phyloP scores from a whole-genome alignment of 2,113 vertebrate species.

The Macroglossus sobrinus region DNA sequence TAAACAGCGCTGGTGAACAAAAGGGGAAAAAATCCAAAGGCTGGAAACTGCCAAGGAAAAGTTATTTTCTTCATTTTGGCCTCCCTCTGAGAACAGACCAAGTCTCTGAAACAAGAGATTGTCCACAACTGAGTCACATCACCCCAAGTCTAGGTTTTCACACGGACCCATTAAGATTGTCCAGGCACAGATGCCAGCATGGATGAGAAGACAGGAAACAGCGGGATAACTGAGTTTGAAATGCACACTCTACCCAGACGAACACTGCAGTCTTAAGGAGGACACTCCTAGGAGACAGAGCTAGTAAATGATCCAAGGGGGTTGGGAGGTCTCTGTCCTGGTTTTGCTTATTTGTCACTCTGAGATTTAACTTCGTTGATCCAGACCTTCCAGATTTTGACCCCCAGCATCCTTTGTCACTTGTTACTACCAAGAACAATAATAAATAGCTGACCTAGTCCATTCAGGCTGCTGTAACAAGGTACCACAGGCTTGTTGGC shows the following conservation, averaged over 20 bases:
- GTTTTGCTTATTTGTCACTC: background rate
- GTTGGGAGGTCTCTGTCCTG: background rate
- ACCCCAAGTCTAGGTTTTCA: constrained; percentile 46
- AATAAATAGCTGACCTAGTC: background rate
- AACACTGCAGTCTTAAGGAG: background rate
- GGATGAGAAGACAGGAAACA: background rate
- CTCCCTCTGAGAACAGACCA: constrained; percentile 61
- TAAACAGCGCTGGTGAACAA: constrained; percentile 66
- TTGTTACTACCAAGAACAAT: background rate
- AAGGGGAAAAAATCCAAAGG: constrained; percentile 46
- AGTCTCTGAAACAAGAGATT: constrained; percentile 65
- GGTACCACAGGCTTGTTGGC: background rate
- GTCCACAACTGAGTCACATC: constrained; percentile 58
- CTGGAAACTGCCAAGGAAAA: constrained; percentile 64
- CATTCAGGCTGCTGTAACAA: background rate
- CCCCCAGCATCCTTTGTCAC: background rate
- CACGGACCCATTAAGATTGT: background rate
- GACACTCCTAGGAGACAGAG: background rate
- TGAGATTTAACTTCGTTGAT: background rate
- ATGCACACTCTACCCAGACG: background rate
- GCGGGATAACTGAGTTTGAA: background rate
- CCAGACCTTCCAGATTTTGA: constrained; percentile 25
- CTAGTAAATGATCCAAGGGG: background rate
- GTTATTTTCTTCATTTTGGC: constrained; percentile 72
- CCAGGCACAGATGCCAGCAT: constrained; percentile 21